Evolutionary conservation across 2,888 invertebrate genomes (phyloP).

Genomic region (Syrphus vitripennis): DNA sequence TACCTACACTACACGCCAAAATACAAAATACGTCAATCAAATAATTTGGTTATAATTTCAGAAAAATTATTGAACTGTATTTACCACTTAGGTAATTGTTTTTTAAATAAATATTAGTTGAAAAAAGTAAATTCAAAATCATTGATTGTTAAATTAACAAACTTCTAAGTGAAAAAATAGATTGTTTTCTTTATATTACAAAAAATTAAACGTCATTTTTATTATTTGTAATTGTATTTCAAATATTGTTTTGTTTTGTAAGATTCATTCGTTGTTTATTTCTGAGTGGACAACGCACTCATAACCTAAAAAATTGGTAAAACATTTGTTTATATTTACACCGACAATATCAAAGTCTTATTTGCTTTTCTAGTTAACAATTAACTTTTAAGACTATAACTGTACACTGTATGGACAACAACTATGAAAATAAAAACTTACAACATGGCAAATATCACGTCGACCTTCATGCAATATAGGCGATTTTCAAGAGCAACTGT

Average conservation of each 20-base stretch:
- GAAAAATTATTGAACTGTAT: too few species aligned
- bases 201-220: not conserved
- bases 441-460: slow-evolving; percentile 54
- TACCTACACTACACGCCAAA: too few species aligned
- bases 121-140: too few species aligned
- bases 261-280: not conserved
- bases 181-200: not conserved
- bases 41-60: too few species aligned
- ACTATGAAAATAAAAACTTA: not conserved
- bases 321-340: not conserved
- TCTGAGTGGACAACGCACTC: not conserved
- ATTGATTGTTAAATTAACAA: too few species aligned
- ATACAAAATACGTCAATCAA: too few species aligned
- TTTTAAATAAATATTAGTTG: too few species aligned
- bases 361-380: not conserved
- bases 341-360: not conserved
- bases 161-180: not conserved
- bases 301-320: not conserved
- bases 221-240: not conserved
- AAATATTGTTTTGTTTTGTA: not conserved
- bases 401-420: not conserved
- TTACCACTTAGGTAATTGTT: too few species aligned
- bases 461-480: slow-evolving; percentile 50
- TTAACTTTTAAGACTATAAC: not conserved
- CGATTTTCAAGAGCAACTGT: slow-evolving; percentile 7